These are phyloP conservation scores for Drosophila micromelanica DNA, from an alignment of 1,140 invertebrate genomes.

Conservation along the genomic window DNA sequence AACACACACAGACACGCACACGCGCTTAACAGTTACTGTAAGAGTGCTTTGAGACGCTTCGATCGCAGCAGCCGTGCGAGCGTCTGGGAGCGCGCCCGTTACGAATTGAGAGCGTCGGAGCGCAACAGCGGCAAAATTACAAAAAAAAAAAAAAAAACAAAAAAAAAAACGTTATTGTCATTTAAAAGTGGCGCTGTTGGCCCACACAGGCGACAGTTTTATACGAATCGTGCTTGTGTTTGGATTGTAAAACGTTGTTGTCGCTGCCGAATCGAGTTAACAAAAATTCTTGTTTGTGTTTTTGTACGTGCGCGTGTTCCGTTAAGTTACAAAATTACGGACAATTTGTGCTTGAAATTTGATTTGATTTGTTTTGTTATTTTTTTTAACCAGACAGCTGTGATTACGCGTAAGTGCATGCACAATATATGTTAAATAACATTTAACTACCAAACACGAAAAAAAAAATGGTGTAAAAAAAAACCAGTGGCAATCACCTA, in stretches of 20 bases:
- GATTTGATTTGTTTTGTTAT: not conserved
- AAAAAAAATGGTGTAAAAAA: not conserved
- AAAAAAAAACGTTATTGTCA: conserved; percentile 44
- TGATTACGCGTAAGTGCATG: conserved; percentile 34
- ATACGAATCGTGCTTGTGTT: conserved; percentile 60
- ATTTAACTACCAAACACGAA: conserved; percentile 9
- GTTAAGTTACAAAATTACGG: conserved; percentile 9
- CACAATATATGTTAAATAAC: conserved; percentile 4
- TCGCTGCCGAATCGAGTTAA: conserved; percentile 26
- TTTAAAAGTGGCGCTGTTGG: conserved; percentile 59
- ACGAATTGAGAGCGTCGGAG: conserved; percentile 37
- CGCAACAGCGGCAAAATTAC: conserved; percentile 32
- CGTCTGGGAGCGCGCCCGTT: conserved; percentile 22
- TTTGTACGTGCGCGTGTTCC: conserved; percentile 9
- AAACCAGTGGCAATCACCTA: conserved; percentile 17
- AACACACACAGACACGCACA: conserved; percentile 1
- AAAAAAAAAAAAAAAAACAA: too few species aligned
- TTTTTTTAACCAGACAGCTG: not conserved
- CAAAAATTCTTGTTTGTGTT: conserved; percentile 33
- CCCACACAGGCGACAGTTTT: conserved; percentile 71
- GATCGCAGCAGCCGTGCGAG: conserved; percentile 38
- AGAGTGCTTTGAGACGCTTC: conserved; percentile 25
- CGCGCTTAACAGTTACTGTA: conserved; percentile 34
- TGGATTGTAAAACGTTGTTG: conserved; percentile 30
- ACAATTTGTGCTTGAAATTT: conserved; percentile 8